phyloP scores from a whole-genome alignment of 1,140 invertebrate genomes.

The Alviniconcha marisindica region DNA sequence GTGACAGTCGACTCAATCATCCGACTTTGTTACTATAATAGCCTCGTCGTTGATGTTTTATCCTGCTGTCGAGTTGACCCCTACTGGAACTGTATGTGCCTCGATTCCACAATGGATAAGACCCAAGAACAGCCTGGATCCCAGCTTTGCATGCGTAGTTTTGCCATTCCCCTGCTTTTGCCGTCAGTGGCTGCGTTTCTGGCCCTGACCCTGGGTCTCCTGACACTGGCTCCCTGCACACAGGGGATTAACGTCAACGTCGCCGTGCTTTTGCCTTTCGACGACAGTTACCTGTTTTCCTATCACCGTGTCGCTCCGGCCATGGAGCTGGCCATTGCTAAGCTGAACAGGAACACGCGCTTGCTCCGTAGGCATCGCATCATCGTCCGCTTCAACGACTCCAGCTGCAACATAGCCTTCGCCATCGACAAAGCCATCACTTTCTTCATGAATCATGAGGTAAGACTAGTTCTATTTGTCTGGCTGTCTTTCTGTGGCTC shows the following conservation, averaged over 20 bases:
- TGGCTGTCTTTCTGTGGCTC: slow-evolving; percentile 1
- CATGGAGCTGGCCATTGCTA: slow-evolving; percentile 83
- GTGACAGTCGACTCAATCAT: too few species aligned
- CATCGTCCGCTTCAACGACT: slow-evolving; percentile 52
- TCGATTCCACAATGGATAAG: too few species aligned
- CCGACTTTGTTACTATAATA: too few species aligned
- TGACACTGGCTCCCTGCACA: neutral
- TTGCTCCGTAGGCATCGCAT: slow-evolving; percentile 43
- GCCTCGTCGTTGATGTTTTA: too few species aligned
- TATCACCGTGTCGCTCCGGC: slow-evolving; percentile 85
- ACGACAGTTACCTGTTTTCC: slow-evolving; percentile 81
- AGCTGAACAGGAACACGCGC: slow-evolving; percentile 76
- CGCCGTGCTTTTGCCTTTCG: slow-evolving; percentile 83
- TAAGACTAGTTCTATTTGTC: neutral
- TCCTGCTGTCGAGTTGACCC: too few species aligned
- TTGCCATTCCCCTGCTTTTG: too few species aligned
- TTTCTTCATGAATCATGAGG: slow-evolving; percentile 55
- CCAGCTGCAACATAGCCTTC: slow-evolving; percentile 52
- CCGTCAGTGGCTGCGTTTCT: too few species aligned
- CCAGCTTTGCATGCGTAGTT: too few species aligned
- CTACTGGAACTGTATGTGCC: too few species aligned
- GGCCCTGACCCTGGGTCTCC: too few species aligned
- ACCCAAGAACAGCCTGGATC: too few species aligned
- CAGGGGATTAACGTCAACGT: slow-evolving; percentile 67
- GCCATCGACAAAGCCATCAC: slow-evolving; percentile 64